Evolutionary conservation across 2,113 vertebrate genomes (phyloP), one percentile per base, ranked within the genome.

Genomic region (Lasiurus cinereus): DNA sequence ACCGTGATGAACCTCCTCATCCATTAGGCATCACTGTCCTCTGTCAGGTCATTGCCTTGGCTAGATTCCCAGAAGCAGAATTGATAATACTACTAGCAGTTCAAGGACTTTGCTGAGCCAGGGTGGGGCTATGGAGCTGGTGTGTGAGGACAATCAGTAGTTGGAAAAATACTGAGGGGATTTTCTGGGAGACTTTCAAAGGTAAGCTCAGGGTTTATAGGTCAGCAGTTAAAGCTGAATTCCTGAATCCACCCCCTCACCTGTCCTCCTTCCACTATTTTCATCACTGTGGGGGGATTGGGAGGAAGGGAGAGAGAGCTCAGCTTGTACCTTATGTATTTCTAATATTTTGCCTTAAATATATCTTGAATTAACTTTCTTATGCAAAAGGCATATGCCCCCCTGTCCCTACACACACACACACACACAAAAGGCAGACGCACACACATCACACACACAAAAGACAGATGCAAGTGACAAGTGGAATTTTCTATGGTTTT

Each of bases 61-160:
- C 92, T 31, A 6, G 36, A 11, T 62, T 97, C 94, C 94, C 84
- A 84, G 88, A 88, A 64, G 19, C 16, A 70, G 46, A 36, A 69
- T 22, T 69, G 59, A 70, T 84, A 31, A 70, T 43, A 31, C 31
- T 52, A 67, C 74, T 22, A 46, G 62, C 24, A 62, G 54, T 27
- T 94, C 94, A 92, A 94, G 77, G 94, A 59, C 43, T 84, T 48
- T 21, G 62, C 78, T 59, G 33, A 52, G 36, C 54, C 52, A 11
- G 36, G 24, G 2, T 52, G 1, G 62, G 46, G 46, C 6, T 16
- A 8, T 46, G 62, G 62, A 62, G 70, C 18, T 33, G 24, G 67
- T 54, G 39, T 46, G 43, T 29, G 24, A 84, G 31, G 89, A 33
- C n/a, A 24, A 5, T 10, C 15, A 54, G 36, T 24, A 50, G 52